Conservation (phyloP, 2,888 invertebrate genomes). For the Callinectes sapidus region DNA sequence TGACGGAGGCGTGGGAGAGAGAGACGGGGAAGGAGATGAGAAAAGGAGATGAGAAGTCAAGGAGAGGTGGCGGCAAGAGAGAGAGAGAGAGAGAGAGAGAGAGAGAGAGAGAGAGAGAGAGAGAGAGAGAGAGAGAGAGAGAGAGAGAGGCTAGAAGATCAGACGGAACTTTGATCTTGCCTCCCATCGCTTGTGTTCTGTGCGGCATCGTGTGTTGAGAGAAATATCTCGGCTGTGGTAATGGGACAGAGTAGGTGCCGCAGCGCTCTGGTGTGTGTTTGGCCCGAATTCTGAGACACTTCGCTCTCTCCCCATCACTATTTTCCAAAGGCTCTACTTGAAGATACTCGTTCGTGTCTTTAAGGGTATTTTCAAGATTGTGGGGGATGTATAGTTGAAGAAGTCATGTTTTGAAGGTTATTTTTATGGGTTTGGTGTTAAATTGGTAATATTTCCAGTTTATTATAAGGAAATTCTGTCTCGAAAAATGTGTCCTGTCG, state of each 20-base stretch:
- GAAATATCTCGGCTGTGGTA: not conserved
- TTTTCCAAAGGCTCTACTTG: no score
- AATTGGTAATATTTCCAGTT: no score
- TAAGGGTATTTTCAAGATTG: no score
- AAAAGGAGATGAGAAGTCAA: not conserved
- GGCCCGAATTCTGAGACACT: no score
- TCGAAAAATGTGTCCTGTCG: no score
- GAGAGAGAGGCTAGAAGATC: not conserved
- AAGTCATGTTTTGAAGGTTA: no score
- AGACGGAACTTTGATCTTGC: not conserved
- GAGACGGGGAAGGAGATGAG: not conserved
- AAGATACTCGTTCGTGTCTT: no score
- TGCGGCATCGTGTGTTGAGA: not conserved
- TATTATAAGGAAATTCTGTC: no score
- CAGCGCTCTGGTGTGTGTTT: not conserved
- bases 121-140: not conserved
- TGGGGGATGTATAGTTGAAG: no score
- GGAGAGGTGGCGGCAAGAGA: not conserved
- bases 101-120: not conserved
- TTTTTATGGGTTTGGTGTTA: no score
- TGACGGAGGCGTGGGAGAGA: not conserved
- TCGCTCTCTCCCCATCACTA: no score
- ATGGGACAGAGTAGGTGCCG: not conserved
- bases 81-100: not conserved
- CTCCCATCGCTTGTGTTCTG: not conserved